A percentile compares a stretch with the other conserved stretches of the same genome.
These are phyloP conservation scores for Hymenochirus boettgeri DNA, from an alignment of 2,113 vertebrate species.

Conservation along the genomic window DNA sequence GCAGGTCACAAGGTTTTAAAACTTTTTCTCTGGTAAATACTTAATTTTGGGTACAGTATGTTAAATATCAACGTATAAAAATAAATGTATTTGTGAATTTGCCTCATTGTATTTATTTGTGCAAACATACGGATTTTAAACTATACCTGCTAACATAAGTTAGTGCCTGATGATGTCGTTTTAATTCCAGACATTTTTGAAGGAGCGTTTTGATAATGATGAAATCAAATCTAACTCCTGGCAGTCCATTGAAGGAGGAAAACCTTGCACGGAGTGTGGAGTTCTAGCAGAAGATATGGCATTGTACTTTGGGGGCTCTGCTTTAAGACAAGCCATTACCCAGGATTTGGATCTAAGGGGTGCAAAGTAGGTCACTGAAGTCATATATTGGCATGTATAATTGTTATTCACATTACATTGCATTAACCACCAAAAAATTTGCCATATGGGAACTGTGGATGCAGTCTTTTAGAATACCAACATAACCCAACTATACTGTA, in stretches of 20 bases:
- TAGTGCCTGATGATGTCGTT: too few species aligned
- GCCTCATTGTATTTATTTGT: neutral
- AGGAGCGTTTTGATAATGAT: slow-evolving; percentile 95
- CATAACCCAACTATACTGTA: too few species aligned
- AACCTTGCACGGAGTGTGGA: slow-evolving; percentile 86
- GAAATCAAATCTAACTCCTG: slow-evolving; percentile 83
- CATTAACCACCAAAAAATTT: too few species aligned
- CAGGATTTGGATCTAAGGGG: slow-evolving; percentile 90
- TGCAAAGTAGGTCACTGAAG: slow-evolving; percentile 86
- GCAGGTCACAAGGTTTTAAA: too few species aligned
- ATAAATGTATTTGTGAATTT: neutral
- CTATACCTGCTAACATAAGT: too few species aligned
- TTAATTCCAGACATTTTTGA: slow-evolving; percentile 84
- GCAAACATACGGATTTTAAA: too few species aligned
- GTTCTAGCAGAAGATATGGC: slow-evolving; percentile 89
- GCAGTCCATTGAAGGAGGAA: slow-evolving; percentile 90
- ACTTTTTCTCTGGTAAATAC: too few species aligned
- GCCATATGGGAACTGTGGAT: too few species aligned
- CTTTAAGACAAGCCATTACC: slow-evolving; percentile 87
- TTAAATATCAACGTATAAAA: neutral
- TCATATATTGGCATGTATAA: too few species aligned
- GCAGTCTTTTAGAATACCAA: too few species aligned
- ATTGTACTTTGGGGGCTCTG: slow-evolving; percentile 86
- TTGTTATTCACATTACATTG: too few species aligned
- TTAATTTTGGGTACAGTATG: too few species aligned